A percentile compares a stretch with the other conserved stretches of the same genome.
Evolutionary conservation across 2,113 vertebrate species (phyloP).

Genomic region (Pelvicachromis taeniatus): DNA sequence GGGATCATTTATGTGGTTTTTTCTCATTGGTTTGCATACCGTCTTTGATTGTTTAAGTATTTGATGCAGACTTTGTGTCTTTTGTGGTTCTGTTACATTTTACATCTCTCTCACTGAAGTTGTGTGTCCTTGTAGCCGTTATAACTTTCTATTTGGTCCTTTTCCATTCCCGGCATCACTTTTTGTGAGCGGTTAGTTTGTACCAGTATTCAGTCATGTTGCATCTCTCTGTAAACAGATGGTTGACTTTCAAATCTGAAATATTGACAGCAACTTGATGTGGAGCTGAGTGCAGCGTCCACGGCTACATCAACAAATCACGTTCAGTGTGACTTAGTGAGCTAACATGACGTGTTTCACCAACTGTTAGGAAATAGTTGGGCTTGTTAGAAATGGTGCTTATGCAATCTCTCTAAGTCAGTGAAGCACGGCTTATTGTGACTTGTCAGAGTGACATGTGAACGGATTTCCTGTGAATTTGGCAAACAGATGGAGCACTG

Average conservation of each 20-base stretch:
- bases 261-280: not conserved
- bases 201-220: not conserved
- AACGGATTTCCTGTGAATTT: not conserved
- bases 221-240: not conserved
- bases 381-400: not conserved
- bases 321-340: not conserved
- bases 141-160: not conserved
- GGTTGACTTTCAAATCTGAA: not conserved
- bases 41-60: not conserved
- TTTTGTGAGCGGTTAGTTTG: not conserved
- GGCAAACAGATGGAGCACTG: not conserved
- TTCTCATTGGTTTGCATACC: not conserved
- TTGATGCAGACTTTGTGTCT: not conserved
- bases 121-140: not conserved
- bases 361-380: not conserved
- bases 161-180: not conserved
- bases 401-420: not conserved
- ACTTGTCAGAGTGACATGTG: not conserved
- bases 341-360: not conserved
- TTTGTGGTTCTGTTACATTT: not conserved
- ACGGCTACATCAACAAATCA: not conserved
- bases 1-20: not conserved
- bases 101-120: too few species aligned
- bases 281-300: not conserved
- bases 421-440: not conserved